Conservation (phyloP, 2,797 vertebrate species). For the Heliangelus exortis region DNA sequence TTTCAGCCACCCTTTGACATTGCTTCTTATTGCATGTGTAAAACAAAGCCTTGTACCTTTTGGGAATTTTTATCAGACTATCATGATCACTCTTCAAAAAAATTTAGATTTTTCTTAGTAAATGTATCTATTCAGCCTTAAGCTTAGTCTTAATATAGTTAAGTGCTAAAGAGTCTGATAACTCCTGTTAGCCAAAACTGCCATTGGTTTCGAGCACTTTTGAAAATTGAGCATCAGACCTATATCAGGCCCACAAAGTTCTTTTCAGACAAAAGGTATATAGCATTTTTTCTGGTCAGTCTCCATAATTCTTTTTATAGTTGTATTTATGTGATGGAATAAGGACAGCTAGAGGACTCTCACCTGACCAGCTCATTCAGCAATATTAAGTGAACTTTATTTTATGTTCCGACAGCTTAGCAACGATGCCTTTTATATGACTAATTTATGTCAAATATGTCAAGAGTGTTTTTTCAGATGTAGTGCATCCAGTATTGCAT, state of each 20-base stretch:
- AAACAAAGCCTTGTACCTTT: background rate
- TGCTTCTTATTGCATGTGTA: background rate
- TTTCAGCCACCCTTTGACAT: rapidly evolving
- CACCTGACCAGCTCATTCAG: conserved; percentile 61
- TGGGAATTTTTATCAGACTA: background rate
- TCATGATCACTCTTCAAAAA: background rate
- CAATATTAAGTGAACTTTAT: conserved; percentile 73
- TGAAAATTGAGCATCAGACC: background rate
- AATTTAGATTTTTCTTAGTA: background rate
- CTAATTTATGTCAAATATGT: conserved; percentile 77
- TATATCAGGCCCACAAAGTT: background rate
- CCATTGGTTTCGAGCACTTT: background rate
- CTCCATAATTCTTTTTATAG: background rate
- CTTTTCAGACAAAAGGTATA: background rate
- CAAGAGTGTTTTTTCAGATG: conserved; percentile 65
- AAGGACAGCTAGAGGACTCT: conserved; percentile 65
- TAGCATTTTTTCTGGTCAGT: background rate
- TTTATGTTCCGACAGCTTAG: conserved; percentile 77
- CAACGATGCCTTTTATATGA: conserved; percentile 72
- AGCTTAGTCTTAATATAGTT: background rate
- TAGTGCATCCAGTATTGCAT: conserved; percentile 35
- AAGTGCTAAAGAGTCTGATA: background rate
- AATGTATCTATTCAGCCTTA: background rate
- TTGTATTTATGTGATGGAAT: background rate
- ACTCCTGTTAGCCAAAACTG: background rate